Base-by-base conservation (phyloP, 2,797 vertebrate genomes). In the Tinamus major region DNA sequence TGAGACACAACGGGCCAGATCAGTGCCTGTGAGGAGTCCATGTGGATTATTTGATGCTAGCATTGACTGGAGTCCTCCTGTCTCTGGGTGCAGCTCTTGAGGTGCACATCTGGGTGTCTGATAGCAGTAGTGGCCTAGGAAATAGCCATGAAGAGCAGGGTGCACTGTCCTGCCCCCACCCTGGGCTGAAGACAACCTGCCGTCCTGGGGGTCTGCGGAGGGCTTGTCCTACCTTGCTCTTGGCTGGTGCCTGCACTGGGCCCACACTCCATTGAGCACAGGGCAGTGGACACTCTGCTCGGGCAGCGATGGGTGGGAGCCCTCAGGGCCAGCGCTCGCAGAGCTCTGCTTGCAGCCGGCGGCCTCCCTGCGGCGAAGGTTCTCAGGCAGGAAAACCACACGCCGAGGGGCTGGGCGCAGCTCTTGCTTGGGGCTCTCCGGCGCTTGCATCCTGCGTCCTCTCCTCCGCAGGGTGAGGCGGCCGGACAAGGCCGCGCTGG, bases 311-410 rank as follows among this genome's bases (percentile, higher is more conserved):
- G 26, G n/a, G 35, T 20, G 33, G n/a, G 19, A 80, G 67, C 37
- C 20, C 42, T 16, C 19, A 44, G 53, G 21, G 21, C 33, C 63
- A 12, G 49, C 26, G 31, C 51, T 65, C 13, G 21, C 53, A 41
- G 68, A 74, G 67, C 24, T 55, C 9, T 10, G 20, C 69, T 72
- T n/a, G 39, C 21, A 31, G 9, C 27, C 46, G 62, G 88, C 76
- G 42, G 58, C 63, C 48, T 80, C 64, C 37, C 41, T 91, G 82
- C 68, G 77, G 82, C 86, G 61, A 69, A 85, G 76, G 69, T 75
- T 85, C 74, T 35, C 33, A 49, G 29, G 70, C 77, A 80, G 70
- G 89, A 86, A 90, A 91, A 80, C 89, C 89, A 75, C 70, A 75
- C 24, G 42, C 21, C 10, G 61, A 37, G 69, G 49, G n/a, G 67